A percentile compares a stretch with the other conserved stretches of the same genome.
Evolutionary conservation across 2,797 vertebrate genomes (phyloP).

Genomic region (Tolypeutes matacus): DNA sequence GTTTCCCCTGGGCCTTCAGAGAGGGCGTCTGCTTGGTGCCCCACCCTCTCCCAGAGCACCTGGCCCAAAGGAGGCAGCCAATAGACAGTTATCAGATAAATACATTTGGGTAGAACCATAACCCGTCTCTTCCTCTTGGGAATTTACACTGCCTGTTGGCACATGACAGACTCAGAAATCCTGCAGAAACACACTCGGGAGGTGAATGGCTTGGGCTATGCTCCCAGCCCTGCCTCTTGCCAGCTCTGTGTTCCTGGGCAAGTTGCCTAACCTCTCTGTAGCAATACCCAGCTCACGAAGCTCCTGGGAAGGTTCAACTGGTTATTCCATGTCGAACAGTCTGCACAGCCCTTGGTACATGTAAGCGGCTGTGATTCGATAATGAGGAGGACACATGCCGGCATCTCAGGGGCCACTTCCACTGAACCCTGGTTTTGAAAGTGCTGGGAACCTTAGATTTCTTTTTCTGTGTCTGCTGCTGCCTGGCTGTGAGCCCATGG

Average conservation of each 20-base stretch:
- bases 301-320: not conserved
- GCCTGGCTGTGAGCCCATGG: fast-evolving
- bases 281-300: not conserved
- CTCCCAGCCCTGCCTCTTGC: not conserved
- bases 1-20: not conserved
- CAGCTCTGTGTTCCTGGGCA: not conserved
- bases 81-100: not conserved
- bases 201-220: not conserved
- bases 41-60: fast-evolving
- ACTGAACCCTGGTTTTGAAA: not conserved
- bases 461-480: fast-evolving
- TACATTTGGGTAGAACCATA: not conserved
- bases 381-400: fast-evolving
- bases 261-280: not conserved
- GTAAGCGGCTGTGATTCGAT: fast-evolving
- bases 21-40: not conserved
- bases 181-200: not conserved
- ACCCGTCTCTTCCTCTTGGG: not conserved
- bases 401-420: not conserved
- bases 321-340: fast-evolving
- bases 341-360: fast-evolving
- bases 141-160: not conserved
- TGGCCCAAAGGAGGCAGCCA: fast-evolving
- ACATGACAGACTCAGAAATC: not conserved
- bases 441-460: too few relatives aligned